Evolutionary conservation across 2,113 vertebrate genomes (phyloP).

Genomic region (Malaclemys terrapin): DNA sequence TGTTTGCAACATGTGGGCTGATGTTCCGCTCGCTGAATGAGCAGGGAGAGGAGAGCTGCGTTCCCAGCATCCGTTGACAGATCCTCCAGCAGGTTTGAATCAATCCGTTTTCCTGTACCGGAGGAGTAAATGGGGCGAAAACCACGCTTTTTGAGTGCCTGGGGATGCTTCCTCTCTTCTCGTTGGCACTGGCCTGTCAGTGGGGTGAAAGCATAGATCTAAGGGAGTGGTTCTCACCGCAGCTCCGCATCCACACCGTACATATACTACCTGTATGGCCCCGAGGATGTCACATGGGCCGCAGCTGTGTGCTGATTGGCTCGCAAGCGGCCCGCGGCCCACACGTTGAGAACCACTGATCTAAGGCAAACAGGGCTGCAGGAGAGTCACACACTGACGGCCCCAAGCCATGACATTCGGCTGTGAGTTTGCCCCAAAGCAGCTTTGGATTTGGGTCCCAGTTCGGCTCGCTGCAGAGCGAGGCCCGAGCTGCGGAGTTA

Average conservation of each 20-base stretch:
- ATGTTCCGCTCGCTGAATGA: rapidly evolving
- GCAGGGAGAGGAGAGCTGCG: background rate
- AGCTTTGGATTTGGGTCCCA: background rate
- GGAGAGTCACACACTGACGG: background rate
- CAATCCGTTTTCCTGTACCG: background rate
- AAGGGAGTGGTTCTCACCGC: too few species aligned
- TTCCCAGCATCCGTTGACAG: background rate
- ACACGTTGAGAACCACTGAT: background rate
- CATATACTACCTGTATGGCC: too few species aligned
- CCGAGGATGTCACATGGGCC: too few species aligned
- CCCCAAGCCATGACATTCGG: background rate
- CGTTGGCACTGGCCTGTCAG: rapidly evolving
- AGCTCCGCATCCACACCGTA: too few species aligned
- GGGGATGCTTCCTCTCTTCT: rapidly evolving
- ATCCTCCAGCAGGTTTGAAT: background rate
- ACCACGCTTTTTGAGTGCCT: background rate
- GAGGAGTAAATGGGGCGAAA: background rate
- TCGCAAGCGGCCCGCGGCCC: too few species aligned
- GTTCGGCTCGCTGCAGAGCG: background rate
- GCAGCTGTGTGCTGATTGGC: too few species aligned
- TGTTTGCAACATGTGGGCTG: background rate
- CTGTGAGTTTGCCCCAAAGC: too few species aligned
- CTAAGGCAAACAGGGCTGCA: too few species aligned
- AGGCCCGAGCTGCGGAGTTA: too few species aligned
- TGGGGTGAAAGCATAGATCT: background rate